Evolutionary conservation across 2,113 vertebrate genomes (phyloP), one percentile per base, ranked within the genome.

Genomic region (Podarcis muralis): DNA sequence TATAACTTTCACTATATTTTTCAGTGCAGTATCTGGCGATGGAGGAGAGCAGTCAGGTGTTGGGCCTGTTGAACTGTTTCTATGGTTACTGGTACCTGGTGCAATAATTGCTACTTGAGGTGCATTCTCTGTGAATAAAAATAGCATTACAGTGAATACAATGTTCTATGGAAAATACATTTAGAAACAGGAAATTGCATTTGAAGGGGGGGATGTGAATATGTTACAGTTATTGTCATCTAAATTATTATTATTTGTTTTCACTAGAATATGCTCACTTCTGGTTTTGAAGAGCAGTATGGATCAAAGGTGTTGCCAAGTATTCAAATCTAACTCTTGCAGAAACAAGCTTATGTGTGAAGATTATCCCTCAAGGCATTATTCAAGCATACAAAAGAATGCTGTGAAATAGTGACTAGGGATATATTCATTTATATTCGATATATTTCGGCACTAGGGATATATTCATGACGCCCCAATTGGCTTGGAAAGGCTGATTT

Each of bases 1-100:
- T 95, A 99, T 99, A 93, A 99, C 99, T 98, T 98, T 99, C 94
- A 99, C 98, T 68, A 99, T 99, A 95, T 98, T 99, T 97, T 99
- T 99, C 95, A 99, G 97, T 94, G 99, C 99, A 37, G 99, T 99
- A 96, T 99, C 98, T 30, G 99, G 99, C 88, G 98, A 99, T 89
- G 99, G 99, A 95, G 99, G 99, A 80, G 98, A 99, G 93, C 99
- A 99, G 97, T 99, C 99, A 96, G 99, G 99, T 97, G 99, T 99
- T 94, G 98, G 98, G 90, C 98, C 98, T 92, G 98, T 98, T 37
- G 98, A 98, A 95, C 97, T 97, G 98, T 99, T 98, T 96, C 98
- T 98, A 98, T 98, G 98, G 98, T 97, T 98, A 99, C 98, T 86
- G 83, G 95, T 97, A 97, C 98, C 98, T 95, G 97, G 98, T 96